These are phyloP conservation scores for Phalloptychus januarius DNA, from an alignment of 2,797 vertebrate species.

Conservation along the genomic window DNA sequence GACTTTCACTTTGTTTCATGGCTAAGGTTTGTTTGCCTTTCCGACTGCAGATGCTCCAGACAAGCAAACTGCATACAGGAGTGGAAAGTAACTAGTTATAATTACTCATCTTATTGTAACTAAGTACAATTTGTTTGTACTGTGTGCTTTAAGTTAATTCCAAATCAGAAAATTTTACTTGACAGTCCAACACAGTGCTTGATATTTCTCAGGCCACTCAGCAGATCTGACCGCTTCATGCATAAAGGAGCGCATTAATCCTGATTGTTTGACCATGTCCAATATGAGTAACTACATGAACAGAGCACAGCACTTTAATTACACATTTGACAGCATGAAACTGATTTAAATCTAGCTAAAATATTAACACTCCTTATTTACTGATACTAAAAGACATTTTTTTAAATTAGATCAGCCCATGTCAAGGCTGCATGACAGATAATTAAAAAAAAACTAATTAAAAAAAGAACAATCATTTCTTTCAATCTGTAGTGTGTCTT, in stretches of 20 bases:
- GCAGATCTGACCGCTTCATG: slow-evolving; percentile 4
- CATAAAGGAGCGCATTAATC: background rate
- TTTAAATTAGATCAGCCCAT: slow-evolving; percentile 15
- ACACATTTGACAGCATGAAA: background rate
- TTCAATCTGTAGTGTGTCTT: slow-evolving; percentile 36
- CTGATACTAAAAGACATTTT: background rate
- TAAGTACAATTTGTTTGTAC: too few species aligned
- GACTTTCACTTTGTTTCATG: slow-evolving; percentile 75
- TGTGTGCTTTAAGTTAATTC: too few species aligned
- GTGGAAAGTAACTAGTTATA: slow-evolving; percentile 6
- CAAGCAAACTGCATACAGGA: slow-evolving; percentile 55
- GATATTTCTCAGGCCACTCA: slow-evolving; percentile 2
- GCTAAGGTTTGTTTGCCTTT: slow-evolving; percentile 74
- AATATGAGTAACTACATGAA: slow-evolving; percentile 2
- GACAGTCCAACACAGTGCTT: background rate
- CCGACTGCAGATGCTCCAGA: slow-evolving; percentile 38
- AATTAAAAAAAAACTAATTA: slow-evolving; percentile 41
- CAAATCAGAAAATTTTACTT: too few species aligned
- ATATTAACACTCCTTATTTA: slow-evolving; percentile 19
- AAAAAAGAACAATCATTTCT: slow-evolving; percentile 45
- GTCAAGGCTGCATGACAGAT: slow-evolving; percentile 1
- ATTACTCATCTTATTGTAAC: background rate
- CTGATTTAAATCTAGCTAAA: background rate
- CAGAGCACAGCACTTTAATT: background rate
- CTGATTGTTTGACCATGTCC: background rate